Conservation (phyloP, 2,797 vertebrate genomes). For the Sitta carolinensis region DNA sequence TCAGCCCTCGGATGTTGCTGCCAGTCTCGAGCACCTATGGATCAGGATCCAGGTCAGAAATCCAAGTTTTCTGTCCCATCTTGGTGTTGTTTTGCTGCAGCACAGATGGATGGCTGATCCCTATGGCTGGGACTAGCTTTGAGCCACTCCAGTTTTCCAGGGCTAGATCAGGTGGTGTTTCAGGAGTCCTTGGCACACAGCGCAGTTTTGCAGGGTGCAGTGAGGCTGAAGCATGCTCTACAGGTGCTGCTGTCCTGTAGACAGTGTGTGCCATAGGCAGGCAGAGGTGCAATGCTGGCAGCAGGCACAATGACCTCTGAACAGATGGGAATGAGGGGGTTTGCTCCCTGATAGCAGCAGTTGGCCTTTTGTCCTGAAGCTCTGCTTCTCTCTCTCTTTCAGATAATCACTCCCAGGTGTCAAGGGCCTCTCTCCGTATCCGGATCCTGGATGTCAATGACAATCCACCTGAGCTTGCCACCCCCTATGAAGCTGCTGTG, state of each 20-base stretch:
- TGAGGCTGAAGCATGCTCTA: neutral
- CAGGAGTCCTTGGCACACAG: neutral
- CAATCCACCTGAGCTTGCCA: constrained; percentile 94
- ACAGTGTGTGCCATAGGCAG: accelerated
- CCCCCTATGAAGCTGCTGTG: constrained; percentile 90
- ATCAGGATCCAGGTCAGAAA: no score
- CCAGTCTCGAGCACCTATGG: accelerated
- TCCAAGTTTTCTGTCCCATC: neutral
- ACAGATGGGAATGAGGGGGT: neutral
- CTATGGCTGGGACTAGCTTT: accelerated
- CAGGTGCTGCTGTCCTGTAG: accelerated
- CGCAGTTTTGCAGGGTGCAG: neutral
- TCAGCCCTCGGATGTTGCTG: accelerated
- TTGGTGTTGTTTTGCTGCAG: neutral
- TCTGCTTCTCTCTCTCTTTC: neutral
- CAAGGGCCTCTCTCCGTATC: constrained; percentile 87
- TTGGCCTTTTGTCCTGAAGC: neutral
- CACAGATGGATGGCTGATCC: neutral
- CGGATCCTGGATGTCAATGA: constrained; percentile 97
- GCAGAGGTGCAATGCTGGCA: neutral
- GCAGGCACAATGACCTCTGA: accelerated
- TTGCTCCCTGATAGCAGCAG: neutral
- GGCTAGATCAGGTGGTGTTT: neutral
- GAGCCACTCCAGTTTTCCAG: neutral
- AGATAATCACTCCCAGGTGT: constrained; percentile 91